Base-by-base conservation (phyloP, 1,140 invertebrate genomes). In the Drosophila nannoptera region DNA sequence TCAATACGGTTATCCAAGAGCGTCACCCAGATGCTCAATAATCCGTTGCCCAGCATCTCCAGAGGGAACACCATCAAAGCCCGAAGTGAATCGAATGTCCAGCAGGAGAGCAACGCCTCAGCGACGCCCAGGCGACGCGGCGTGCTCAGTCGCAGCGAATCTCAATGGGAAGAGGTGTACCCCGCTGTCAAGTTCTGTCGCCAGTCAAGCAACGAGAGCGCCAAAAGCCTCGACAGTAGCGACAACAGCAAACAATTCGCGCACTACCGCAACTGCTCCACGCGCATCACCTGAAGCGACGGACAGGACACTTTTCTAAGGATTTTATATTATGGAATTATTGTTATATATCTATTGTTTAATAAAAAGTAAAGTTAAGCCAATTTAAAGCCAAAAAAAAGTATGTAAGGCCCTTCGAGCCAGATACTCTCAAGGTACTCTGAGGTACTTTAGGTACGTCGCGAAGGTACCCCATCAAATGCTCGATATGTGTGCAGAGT, bases 11-110 rank as follows among this genome's bases (percentile, higher is more conserved):
- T 89, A 11, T 86, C 87, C 45, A 87, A 88, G 48, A 89, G 87
- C 69, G 87, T 89, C 32, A 87, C 78, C 2, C 87, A 88, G 32
- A 89, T 89, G 87, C 67, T 89, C 0, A 89, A 88, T 33, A 89
- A 89, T 77, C 87, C 87, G 0, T 43, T 88, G 64, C 87, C 87
- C 4, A 22, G 60, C 1, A 56, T 54, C 8, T 42, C 58, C 16
- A 49, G 59, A 5, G 52, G 52, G 29, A 54, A 43, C 55, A 61
- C n/a, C 16, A 33, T 56, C 35, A 36, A 38, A n/a, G 29, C 36
- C 22, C 45, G 62, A 9, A 71, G 38, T 0, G 40, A 45, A 9
- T 9, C 40, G 6, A 67, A 54, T 55, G 12, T 12, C n/a, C 58
- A 67, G 40, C 54, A 68, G 54, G 81, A 83, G 12, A 78, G 59